Evolutionary conservation across 2,113 vertebrate genomes (phyloP).

Genomic region (Scomber japonicus): DNA sequence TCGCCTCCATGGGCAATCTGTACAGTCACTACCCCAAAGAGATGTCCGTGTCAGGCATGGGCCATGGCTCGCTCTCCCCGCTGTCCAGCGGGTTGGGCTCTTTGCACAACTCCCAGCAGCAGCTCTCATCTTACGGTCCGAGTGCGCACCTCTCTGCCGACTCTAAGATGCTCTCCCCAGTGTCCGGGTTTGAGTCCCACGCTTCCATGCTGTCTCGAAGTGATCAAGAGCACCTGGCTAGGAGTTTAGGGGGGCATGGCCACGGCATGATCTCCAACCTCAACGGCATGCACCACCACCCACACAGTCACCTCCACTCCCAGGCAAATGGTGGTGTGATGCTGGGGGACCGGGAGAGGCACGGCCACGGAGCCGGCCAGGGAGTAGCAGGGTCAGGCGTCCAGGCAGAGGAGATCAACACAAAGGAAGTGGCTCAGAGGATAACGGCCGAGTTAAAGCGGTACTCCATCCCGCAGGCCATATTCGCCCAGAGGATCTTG

Average conservation of each 20-base stretch:
- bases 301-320: conserved; percentile 90
- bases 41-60: conserved; percentile 93
- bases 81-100: conserved; percentile 93
- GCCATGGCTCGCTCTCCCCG: conserved; percentile 92
- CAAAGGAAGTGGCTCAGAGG: conserved; percentile 96
- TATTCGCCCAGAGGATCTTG: conserved; percentile 97
- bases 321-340: conserved; percentile 88
- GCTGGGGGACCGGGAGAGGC: conserved; percentile 88
- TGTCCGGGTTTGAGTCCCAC: conserved; percentile 93
- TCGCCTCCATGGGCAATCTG: conserved; percentile 94
- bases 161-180: conserved; percentile 92
- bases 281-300: conserved; percentile 92
- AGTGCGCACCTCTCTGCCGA: conserved; percentile 91
- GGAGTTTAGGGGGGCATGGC: conserved; percentile 90
- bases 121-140: conserved; percentile 90
- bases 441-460: conserved; percentile 98
- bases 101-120: conserved; percentile 94
- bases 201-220: conserved; percentile 94
- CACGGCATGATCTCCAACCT: conserved; percentile 92
- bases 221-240: conserved; percentile 92
- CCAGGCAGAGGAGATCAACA: conserved; percentile 98
- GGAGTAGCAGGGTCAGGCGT: conserved; percentile 85
- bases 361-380: conserved; percentile 83
- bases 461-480: conserved; percentile 98
- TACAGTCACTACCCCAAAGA: conserved; percentile 98